Conservation (phyloP, 2,888 invertebrate genomes). For the Eumacrocentrus americanus region DNA sequence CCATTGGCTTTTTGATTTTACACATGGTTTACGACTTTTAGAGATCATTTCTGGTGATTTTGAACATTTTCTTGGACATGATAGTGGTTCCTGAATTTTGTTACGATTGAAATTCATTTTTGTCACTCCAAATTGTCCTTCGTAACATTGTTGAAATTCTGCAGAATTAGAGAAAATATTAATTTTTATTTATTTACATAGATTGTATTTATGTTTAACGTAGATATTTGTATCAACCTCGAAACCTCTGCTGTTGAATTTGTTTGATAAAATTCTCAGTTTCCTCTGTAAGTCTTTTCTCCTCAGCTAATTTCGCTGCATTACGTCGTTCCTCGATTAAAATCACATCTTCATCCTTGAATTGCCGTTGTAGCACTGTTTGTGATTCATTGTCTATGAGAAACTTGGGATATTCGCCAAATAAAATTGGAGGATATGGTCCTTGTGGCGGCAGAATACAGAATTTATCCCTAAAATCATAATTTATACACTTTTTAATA, state of each 20-base stretch:
- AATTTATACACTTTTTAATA: too few relatives aligned
- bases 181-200: not conserved
- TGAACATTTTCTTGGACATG: not conserved
- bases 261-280: conserved; percentile 43
- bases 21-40: not conserved
- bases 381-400: conserved; percentile 41
- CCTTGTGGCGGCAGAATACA: conserved; percentile 41
- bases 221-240: conserved; percentile 48
- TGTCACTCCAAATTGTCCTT: conserved; percentile 36
- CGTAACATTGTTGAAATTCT: conserved; percentile 50
- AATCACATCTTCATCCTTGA: conserved; percentile 41
- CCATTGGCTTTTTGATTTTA: not conserved
- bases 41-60: not conserved
- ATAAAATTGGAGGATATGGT: conserved; percentile 48
- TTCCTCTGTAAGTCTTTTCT: conserved; percentile 45
- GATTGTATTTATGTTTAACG: too few relatives aligned
- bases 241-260: conserved; percentile 46
- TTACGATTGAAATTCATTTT: conserved; percentile 21
- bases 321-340: conserved; percentile 36
- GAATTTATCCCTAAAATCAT: conserved; percentile 38
- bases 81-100: conserved; percentile 10
- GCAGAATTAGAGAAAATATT: conserved; percentile 25
- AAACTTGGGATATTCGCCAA: conserved; percentile 52
- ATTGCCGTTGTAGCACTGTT: conserved; percentile 35
- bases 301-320: conserved; percentile 42